phyloP scores from a whole-genome alignment of 2,888 invertebrate genomes.

The Clanis bilineata region DNA sequence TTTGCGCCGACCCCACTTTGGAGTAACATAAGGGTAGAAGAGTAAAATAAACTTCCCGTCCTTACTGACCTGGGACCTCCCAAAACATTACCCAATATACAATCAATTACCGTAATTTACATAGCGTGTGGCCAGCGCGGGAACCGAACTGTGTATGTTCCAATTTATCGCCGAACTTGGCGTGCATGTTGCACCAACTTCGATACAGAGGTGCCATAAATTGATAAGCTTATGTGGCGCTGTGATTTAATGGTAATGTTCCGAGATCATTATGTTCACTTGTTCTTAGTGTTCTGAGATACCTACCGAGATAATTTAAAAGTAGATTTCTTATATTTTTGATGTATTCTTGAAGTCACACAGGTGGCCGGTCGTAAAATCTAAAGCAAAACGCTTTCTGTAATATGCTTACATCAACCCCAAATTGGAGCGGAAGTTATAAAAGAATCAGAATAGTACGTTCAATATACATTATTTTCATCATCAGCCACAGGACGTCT shows the following conservation, averaged over 20 bases:
- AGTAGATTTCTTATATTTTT: no score
- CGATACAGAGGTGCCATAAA: constrained; percentile 73
- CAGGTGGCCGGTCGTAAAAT: no score
- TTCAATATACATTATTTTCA: no score
- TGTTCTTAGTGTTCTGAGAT: neutral
- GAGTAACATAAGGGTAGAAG: no score
- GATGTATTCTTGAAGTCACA: no score
- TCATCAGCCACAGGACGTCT: no score
- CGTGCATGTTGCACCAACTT: constrained; percentile 68
- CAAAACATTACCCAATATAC: neutral
- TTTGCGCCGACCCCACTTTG: no score
- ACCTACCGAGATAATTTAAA: neutral
- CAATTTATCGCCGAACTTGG: constrained; percentile 75
- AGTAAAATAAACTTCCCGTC: neutral
- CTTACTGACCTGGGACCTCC: neutral
- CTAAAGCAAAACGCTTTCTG: no score
- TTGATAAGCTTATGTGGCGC: constrained; percentile 65
- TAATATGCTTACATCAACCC: no score
- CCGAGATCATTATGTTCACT: neutral
- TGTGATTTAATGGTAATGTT: constrained; percentile 44
- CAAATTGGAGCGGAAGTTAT: no score
- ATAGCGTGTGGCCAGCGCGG: constrained; percentile 15
- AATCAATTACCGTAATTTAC: constrained; percentile 8
- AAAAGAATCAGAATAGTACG: no score
- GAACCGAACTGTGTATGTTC: constrained; percentile 53